Base-by-base conservation (phyloP, 2,113 vertebrate genomes). In the Sinocyclocheilus anophthalmus region DNA sequence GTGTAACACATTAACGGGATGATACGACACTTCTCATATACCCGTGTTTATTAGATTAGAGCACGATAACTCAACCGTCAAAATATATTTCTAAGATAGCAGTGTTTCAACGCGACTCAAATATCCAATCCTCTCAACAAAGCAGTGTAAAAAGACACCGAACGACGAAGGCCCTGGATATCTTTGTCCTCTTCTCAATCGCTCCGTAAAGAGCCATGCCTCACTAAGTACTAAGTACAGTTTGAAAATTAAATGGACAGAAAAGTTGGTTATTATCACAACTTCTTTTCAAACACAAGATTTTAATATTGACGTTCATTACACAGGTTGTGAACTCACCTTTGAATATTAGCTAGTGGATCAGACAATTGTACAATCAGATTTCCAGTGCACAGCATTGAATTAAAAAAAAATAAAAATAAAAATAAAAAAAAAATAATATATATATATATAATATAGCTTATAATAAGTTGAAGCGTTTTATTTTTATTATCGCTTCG, bases 131-230 rank as follows among this genome's bases (percentile, higher is more conserved):
- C 16, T 30, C 39, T 50, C n/a, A 67, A 20, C n/a, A 7, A n/a
- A 48, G 42, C 39, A 50, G n/a, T 67, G 39, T 48, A 67, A 65
- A 81, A 67, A 50, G 14, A 67, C 57, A 67, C 73, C n/a, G 16
- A 67, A 16, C 5, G 16, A 67, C 61, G n/a, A 30, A 67, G 79
- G 79, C 79, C 37, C 50, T 26, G 53, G 37, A 11, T 24, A 48
- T 67, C 59, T 30, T 81, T 81, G 61, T 81, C 61, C 24, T 81
- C 59, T 45, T 18, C 6, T 63, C 50, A 12, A 81, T 65, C 37
- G 13, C 59, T 48, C 42, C 79, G 9, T 30, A 14, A 81, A 30
- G 39, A 67, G 24, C 8, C 24, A 30, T 48, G 13, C 8, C 33
- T 5, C 22, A 18, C 24, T 30, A 37, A 39, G 20, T 22, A 42